Evolutionary conservation across 1,140 invertebrate species (phyloP), one percentile per base, ranked within the genome.

Genomic region (Pseudobourletiella spinata): DNA sequence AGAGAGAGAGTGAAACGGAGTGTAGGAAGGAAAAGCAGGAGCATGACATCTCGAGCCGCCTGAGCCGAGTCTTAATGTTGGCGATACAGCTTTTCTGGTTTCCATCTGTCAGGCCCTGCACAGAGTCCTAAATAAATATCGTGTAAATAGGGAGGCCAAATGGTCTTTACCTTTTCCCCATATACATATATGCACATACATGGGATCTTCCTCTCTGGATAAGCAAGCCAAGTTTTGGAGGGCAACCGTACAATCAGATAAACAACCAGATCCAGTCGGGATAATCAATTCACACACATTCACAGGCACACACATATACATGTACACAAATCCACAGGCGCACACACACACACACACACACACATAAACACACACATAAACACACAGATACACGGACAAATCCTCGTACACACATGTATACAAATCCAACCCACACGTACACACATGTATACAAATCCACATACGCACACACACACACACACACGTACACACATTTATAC

Each of bases 101-200:
- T 60, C 67, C 71, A 72, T 72, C 71, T 72, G 71, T 72, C 71
- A 71, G 70, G 42, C 63, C 39, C 11, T 54, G 44, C 22, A 16
- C 52, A 25, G 50, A 25, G 52, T 55, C 52, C 52, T 55, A 55
- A 55, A 55, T 39, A 55, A 55, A 55, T 55, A 55, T 35, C 64
- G 70, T 69, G 70, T 72, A 72, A 72, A 72, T 70, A 72, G 60
- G 63, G 70, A 63, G 68, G 59, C 69, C 71, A 72, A 72, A 72
- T 72, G 71, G 71, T 69, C 63, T 32, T 8, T 63, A 22, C 54
- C 42, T 55, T 20, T 62, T 43, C 61, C 32, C 54, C 48, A n/a
- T n/a, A n/a, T n/a, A n/a, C n/a, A n/a, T n/a, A n/a, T n/a, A n/a
- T n/a, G n/a, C n/a, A n/a, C n/a, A n/a, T n/a, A n/a, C n/a, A n/a